Conservation (phyloP, 2,113 vertebrate genomes). For the Tympanuchus pallidicinctus region DNA sequence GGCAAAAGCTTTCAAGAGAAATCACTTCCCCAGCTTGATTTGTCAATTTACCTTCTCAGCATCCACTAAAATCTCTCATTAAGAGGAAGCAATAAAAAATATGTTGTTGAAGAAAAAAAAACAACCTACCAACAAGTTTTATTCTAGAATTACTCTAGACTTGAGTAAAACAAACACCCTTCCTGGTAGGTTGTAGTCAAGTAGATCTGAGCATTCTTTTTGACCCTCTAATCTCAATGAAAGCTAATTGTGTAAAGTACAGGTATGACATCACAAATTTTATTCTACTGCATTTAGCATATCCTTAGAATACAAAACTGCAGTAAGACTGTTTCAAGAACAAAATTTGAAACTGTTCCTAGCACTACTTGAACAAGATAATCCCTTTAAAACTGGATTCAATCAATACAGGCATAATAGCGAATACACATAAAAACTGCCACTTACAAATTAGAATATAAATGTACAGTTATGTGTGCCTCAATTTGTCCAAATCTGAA, state of each 20-base stretch:
- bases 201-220: background rate
- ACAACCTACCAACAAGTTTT: background rate
- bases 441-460: background rate
- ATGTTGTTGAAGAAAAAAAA: background rate
- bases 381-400: background rate
- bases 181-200: background rate
- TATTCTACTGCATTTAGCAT: background rate
- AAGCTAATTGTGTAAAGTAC: background rate
- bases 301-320: background rate
- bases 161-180: background rate
- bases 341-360: background rate
- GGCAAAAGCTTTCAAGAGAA: background rate
- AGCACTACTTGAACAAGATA: background rate
- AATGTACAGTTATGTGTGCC: background rate
- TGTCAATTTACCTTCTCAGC: background rate
- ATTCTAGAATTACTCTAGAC: background rate
- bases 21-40: background rate
- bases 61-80: background rate
- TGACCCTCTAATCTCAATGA: background rate
- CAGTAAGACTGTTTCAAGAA: background rate
- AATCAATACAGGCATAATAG: background rate
- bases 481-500: background rate
- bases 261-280: background rate
- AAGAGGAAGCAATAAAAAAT: background rate
- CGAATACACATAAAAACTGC: background rate